phyloP scores from a whole-genome alignment of 1,140 invertebrate genomes.

The Chrysomallon squamiferum region DNA sequence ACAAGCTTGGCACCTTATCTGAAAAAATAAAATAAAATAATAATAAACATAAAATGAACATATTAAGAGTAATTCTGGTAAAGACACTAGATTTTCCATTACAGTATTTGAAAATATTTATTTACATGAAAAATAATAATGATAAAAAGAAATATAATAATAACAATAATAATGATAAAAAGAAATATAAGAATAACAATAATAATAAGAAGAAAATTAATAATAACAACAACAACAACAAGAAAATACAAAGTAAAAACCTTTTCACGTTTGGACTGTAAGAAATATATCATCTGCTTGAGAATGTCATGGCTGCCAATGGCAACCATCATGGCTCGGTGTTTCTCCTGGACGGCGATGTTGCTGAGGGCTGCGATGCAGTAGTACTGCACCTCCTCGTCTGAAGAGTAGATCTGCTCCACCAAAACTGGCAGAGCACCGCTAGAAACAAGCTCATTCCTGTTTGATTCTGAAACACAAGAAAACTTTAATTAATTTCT shows the following conservation, averaged over 20 bases:
- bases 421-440: slow-evolving; percentile 48
- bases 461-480: slow-evolving; percentile 39
- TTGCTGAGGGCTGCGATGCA: slow-evolving; percentile 50
- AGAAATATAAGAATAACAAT: too few species aligned
- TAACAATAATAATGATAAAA: too few species aligned
- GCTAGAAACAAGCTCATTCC: slow-evolving; percentile 41
- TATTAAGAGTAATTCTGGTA: not conserved
- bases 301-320: slow-evolving; percentile 50
- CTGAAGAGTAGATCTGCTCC: slow-evolving; percentile 24
- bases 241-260: too few species aligned
- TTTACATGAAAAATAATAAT: too few species aligned
- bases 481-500: not conserved
- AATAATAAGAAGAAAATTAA: too few species aligned
- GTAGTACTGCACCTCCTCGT: slow-evolving; percentile 49
- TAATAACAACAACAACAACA: too few species aligned
- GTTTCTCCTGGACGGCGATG: slow-evolving; percentile 50
- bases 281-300: slow-evolving; percentile 34
- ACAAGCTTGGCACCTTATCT: slow-evolving; percentile 52
- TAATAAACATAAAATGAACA: not conserved
- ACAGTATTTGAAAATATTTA: too few species aligned
- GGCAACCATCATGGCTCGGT: slow-evolving; percentile 51
- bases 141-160: too few species aligned
- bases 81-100: not conserved
- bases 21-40: slow-evolving; percentile 24
- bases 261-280: slow-evolving; percentile 37